phyloP scores from a whole-genome alignment of 2,888 invertebrate species.

The Anoplius nigerrimus region DNA sequence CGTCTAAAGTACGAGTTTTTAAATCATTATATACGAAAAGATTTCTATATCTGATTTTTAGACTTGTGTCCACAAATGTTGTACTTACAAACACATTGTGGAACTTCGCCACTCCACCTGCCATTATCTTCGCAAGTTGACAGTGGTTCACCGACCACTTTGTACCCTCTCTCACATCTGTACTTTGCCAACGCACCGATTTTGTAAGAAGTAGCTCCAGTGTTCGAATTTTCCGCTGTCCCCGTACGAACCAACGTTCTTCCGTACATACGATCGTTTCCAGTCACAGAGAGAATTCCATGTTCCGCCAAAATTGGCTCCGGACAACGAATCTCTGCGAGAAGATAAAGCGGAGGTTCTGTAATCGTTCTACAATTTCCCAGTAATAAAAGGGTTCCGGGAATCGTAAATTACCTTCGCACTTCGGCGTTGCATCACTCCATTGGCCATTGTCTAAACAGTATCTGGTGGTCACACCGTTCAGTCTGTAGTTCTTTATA shows the following conservation, averaged over 20 bases:
- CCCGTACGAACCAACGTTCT: constrained; percentile 83
- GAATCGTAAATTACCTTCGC: constrained; percentile 86
- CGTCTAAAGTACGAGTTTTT: constrained; percentile 77
- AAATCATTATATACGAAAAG: background rate
- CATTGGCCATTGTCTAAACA: constrained; percentile 87
- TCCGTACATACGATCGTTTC: constrained; percentile 93
- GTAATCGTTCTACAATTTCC: background rate
- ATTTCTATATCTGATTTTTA: background rate
- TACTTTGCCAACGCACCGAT: constrained; percentile 92
- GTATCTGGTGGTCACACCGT: constrained; percentile 83
- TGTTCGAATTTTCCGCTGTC: constrained; percentile 82
- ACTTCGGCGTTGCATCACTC: constrained; percentile 90
- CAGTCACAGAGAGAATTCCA: constrained; percentile 91
- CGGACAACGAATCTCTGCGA: constrained; percentile 89
- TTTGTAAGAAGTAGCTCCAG: constrained; percentile 86
- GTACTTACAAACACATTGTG: constrained; percentile 88
- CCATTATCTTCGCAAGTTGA: constrained; percentile 92
- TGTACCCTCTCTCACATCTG: constrained; percentile 92
- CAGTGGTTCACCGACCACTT: constrained; percentile 88
- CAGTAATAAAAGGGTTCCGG: background rate
- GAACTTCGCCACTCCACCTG: constrained; percentile 89
- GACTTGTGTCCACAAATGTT: background rate
- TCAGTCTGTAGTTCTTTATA: constrained; percentile 86
- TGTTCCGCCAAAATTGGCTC: constrained; percentile 90
- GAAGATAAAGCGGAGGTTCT: background rate